Evolutionary conservation across 30 jellyfish, hydroid and myxozoan species (phyloP).

Genomic region (Morbakka virulenta): DNA sequence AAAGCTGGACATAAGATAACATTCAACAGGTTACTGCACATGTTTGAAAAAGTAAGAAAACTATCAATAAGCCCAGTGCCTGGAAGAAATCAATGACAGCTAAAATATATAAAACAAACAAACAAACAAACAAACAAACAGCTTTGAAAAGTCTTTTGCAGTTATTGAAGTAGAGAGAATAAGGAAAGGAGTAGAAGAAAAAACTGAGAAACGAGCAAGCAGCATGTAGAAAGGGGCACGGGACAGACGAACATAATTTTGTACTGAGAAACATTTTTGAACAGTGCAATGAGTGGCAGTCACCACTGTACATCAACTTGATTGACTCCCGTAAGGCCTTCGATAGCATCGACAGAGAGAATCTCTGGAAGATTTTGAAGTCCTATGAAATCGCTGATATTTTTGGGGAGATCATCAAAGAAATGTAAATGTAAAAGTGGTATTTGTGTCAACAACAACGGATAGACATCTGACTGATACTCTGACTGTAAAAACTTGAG

Average conservation of each 20-base stretch:
- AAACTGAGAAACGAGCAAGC: constrained; percentile 14
- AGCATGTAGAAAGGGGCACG: constrained; percentile 32
- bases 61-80: not conserved
- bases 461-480: not conserved
- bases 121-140: not conserved
- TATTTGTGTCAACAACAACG: not conserved
- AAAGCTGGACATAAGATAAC: not conserved
- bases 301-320: constrained; percentile 17
- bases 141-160: too few species aligned
- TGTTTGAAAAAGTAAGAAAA: not conserved
- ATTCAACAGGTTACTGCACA: not conserved
- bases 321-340: constrained; percentile 47
- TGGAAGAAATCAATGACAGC: not conserved
- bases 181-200: constrained; percentile 6
- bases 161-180: too few species aligned
- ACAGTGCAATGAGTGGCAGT: constrained; percentile 45
- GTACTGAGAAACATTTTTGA: constrained; percentile 32
- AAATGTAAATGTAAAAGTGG: not conserved
- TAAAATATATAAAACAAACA: not conserved
- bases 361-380: constrained; percentile 23
- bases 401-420: not conserved
- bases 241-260: constrained; percentile 35
- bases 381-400: not conserved
- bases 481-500: not conserved
- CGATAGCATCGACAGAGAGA: constrained; percentile 52